Conservation (phyloP, 2,888 invertebrate genomes). For the Macropis europaea region DNA sequence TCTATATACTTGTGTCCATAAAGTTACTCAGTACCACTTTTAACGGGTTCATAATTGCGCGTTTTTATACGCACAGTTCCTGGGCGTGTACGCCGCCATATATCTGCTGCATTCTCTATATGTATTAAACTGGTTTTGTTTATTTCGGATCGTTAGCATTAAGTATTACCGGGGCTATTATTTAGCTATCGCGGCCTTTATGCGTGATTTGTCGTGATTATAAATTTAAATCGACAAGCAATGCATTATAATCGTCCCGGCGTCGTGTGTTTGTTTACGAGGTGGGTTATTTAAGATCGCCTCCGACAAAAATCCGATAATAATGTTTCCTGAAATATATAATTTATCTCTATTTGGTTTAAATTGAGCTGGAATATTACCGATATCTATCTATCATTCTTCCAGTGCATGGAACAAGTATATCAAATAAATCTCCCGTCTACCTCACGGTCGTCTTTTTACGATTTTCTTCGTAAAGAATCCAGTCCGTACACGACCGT, state of each 20-base stretch:
- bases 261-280: conserved; percentile 8
- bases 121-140: conserved; percentile 42
- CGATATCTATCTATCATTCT: conserved; percentile 1
- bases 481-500: background rate
- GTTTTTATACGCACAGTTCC: conserved; percentile 17
- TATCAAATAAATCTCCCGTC: background rate
- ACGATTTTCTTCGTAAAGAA: background rate
- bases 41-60: conserved; percentile 26
- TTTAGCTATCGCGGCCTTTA: conserved; percentile 3
- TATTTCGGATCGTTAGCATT: conserved; percentile 35
- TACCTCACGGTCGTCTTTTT: background rate
- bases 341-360: conserved; percentile 17
- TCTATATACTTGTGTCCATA: conserved; percentile 10
- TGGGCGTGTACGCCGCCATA: conserved; percentile 23
- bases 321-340: background rate
- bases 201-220: conserved; percentile 31
- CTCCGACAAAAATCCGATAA: conserved; percentile 5
- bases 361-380: conserved; percentile 5
- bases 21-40: conserved; percentile 21
- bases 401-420: no score
- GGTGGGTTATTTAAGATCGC: conserved; percentile 19
- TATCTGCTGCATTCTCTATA: conserved; percentile 20
- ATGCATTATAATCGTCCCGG: conserved; percentile 21
- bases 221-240: conserved; percentile 30
- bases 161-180: conserved; percentile 21